Conservation (phyloP, 2,888 invertebrate species). For the Eutolmus rufibarbis region DNA sequence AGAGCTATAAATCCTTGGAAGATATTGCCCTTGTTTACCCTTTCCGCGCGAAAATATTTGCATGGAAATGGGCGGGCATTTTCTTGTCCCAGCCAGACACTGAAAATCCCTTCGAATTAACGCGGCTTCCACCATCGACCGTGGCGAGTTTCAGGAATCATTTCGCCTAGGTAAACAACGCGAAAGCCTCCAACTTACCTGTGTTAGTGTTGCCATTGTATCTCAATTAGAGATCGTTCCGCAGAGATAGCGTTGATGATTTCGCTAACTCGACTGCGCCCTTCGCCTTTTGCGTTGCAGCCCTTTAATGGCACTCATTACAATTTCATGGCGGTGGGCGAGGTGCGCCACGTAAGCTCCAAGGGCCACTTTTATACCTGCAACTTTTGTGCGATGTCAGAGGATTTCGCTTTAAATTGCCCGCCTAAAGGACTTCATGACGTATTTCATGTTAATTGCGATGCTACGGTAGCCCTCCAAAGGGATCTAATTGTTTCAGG, state of each 20-base stretch:
- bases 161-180: background rate
- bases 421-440: background rate
- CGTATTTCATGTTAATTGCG: background rate
- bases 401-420: background rate
- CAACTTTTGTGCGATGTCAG: background rate
- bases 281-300: background rate
- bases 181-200: background rate
- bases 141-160: background rate
- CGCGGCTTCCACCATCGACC: background rate
- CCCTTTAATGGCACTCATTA: conserved; percentile 9
- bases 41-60: conserved; percentile 11
- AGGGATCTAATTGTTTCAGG: background rate
- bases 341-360: background rate
- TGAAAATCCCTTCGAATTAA: conserved; percentile 10
- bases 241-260: background rate
- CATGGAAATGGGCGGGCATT: conserved; percentile 24
- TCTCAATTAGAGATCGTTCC: conserved; percentile 28
- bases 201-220: background rate
- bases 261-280: background rate
- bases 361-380: conserved; percentile 11
- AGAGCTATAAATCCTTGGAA: background rate
- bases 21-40: background rate
- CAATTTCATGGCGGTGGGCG: background rate
- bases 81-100: conserved; percentile 3
- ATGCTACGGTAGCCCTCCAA: background rate